Evolutionary conservation across 2,888 invertebrate species (phyloP), one percentile per base, ranked within the genome.

Genomic region (Zonitis immaculata): DNA sequence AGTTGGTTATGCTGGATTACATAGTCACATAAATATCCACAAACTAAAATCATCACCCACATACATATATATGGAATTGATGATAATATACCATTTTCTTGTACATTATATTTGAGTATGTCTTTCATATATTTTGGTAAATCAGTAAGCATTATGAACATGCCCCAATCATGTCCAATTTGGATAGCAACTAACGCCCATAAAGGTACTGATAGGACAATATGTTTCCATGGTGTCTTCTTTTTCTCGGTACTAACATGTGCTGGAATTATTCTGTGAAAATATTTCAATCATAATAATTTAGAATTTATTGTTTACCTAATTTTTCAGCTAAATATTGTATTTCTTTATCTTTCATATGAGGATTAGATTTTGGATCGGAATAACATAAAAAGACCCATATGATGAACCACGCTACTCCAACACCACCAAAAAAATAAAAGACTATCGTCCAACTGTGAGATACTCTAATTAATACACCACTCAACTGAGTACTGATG

Each of bases 121-220:
- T 84, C 83, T 42, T 80, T 82, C 82, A 86, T 83, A 49, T 71
- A 71, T 27, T 67, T 69, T 3, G 87, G 87, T 9, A 87, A 74
- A 66, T 87, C 86, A 1, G 85, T 85, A 16, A 86, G 82, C 81
- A 87, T 83, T 5, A 85, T 85, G 70, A 84, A 86, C 66, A 86
- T 83, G 4, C 85, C 85, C 82, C 85, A 87, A 65, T 85, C 85
- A 70, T 86, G 86, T 3, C 84, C 84, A 57, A 83, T 77, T 78
- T 88, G 88, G 57, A 89, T 89, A 44, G 81, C 82, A 9, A 89
- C 83, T n/a, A 90, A 71, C 0, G 89, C 89, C 82, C 88, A 85
- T 51, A 90, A 76, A 0, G 89, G 87, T 2, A 82, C 77, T 0
- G 85, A 89, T 51, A 79, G 85, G 12, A 87, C 74, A 47, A 91